A percentile compares a stretch with the other conserved stretches of the same genome.
Conservation (phyloP, 2,797 vertebrate species). For the Pangasius macronema region DNA sequence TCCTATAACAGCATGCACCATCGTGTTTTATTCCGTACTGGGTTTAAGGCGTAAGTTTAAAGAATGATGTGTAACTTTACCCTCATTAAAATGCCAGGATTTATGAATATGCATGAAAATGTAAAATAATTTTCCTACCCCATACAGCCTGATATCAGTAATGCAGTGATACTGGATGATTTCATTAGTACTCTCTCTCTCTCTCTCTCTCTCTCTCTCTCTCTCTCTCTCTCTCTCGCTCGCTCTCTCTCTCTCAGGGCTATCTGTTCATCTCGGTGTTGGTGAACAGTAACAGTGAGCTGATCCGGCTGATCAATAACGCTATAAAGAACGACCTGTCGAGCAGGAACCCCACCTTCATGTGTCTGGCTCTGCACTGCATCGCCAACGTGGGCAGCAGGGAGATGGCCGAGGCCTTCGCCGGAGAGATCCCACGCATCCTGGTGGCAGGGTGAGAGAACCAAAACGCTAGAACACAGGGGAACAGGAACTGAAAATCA, state of each 20-base stretch:
- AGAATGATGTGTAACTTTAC: background rate
- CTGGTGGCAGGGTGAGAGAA: slow-evolving; percentile 86
- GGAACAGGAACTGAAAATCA: background rate
- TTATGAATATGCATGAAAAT: background rate
- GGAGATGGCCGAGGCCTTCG: slow-evolving; percentile 92
- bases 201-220: background rate
- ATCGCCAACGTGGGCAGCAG: slow-evolving; percentile 92
- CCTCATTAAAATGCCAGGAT: background rate
- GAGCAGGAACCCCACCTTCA: slow-evolving; percentile 93
- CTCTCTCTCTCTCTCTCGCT: background rate
- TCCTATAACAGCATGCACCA: background rate
- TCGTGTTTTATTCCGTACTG: background rate
- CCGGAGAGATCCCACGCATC: slow-evolving; percentile 88
- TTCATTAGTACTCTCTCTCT: background rate
- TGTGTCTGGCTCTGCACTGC: slow-evolving; percentile 91
- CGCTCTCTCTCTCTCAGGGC: slow-evolving; percentile 69
- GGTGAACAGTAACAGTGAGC: slow-evolving; percentile 91
- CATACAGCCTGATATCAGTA: background rate
- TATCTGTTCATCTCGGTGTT: slow-evolving; percentile 93
- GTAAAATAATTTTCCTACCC: too few relatives aligned
- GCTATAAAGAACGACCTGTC: slow-evolving; percentile 93
- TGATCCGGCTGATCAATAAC: slow-evolving; percentile 91
- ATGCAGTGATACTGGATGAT: background rate
- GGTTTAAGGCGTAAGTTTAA: background rate
- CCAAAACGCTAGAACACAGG: background rate